Percentiles rank a stretch among this genome's conserved stretches.
Evolutionary conservation across 2,797 vertebrate species (phyloP).

Genomic region (Melanitta fusca): DNA sequence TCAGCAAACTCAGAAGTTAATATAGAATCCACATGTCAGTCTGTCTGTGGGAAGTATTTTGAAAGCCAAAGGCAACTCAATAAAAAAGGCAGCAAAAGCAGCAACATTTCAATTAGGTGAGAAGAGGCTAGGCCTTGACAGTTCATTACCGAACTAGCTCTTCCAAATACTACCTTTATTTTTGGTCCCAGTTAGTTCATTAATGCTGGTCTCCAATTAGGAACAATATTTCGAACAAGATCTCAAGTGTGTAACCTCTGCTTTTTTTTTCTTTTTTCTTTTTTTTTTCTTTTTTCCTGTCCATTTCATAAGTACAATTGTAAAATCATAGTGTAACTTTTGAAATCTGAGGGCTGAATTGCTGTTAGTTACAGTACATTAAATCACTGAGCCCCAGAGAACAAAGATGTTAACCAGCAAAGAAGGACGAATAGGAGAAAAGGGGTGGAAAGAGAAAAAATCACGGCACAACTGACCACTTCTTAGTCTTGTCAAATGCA

Average conservation of each 20-base stretch:
- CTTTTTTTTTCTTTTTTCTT: background rate
- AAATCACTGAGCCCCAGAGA: slow-evolving; percentile 52
- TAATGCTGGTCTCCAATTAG: slow-evolving; percentile 65
- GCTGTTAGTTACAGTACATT: slow-evolving; percentile 27
- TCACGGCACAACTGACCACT: background rate
- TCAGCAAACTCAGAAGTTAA: slow-evolving; percentile 52
- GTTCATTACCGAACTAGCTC: slow-evolving; percentile 40
- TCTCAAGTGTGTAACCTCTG: background rate
- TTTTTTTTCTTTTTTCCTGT: background rate
- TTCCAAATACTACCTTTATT: slow-evolving; percentile 15
- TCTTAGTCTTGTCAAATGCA: background rate
- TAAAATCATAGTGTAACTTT: slow-evolving; percentile 22
- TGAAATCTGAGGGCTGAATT: slow-evolving; percentile 58
- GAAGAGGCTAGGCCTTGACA: slow-evolving; percentile 27
- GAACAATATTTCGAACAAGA: slow-evolving; percentile 16
- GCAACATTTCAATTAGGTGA: slow-evolving; percentile 68
- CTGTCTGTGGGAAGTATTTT: slow-evolving; percentile 52
- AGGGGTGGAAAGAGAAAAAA: slow-evolving; percentile 13
- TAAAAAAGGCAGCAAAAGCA: slow-evolving; percentile 55
- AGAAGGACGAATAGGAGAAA: slow-evolving; percentile 8
- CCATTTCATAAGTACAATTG: slow-evolving; percentile 14
- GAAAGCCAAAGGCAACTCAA: slow-evolving; percentile 67
- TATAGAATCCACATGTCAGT: slow-evolving; percentile 65
- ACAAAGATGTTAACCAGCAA: background rate
- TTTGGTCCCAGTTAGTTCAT: slow-evolving; percentile 62